Conservation (phyloP, 2,113 vertebrate genomes). For the Eulemur rufifrons region DNA sequence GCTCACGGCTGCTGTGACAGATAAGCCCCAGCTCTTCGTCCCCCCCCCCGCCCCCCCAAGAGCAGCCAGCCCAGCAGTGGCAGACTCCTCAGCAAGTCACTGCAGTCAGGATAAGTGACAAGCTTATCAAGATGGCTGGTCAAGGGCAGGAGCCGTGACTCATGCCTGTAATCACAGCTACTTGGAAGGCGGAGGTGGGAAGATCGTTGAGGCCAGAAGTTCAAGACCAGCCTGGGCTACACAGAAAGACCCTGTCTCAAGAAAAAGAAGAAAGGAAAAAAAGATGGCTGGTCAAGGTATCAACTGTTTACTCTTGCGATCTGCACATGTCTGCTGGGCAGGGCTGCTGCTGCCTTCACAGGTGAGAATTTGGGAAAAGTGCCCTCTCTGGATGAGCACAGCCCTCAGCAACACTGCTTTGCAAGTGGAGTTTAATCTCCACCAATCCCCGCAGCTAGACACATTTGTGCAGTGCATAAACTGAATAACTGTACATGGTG, state of each 20-base stretch:
- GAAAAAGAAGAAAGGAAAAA: neutral
- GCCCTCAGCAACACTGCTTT: neutral
- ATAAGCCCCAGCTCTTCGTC: neutral
- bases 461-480: neutral
- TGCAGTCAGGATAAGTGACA: neutral
- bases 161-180: no score
- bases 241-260: no score
- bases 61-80: neutral
- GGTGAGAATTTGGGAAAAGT: neutral
- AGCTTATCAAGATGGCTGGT: neutral
- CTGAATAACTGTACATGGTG: accelerated
- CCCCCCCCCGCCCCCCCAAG: neutral
- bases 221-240: no score
- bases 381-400: neutral
- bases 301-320: neutral
- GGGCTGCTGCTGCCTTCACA: neutral
- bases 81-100: neutral
- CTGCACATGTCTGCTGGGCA: neutral
- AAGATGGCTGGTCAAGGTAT: neutral
- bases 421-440: neutral
- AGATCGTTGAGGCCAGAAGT: no score
- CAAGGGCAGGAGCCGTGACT: neutral
- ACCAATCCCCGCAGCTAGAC: neutral
- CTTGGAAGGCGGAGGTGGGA: no score
- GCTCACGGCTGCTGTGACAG: neutral